Evolutionary conservation across 2,797 vertebrate genomes (phyloP).

Genomic region (Catharus ustulatus): DNA sequence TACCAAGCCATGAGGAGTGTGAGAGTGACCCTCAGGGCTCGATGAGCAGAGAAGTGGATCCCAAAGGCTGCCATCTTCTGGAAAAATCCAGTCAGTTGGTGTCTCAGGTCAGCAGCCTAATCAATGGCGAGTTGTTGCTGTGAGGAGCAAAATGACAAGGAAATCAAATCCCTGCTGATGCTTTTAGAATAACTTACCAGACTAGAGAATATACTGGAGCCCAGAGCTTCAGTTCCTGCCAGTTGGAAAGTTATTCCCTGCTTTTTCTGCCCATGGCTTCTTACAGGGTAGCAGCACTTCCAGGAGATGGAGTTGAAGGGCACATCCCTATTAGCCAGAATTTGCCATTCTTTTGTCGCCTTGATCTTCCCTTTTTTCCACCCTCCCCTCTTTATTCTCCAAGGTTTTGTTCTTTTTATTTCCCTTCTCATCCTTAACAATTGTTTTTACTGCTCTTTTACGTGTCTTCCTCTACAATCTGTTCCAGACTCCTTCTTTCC

Average conservation of each 20-base stretch:
- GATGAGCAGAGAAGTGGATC: background rate
- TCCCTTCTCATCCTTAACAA: background rate
- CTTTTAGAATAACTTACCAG: background rate
- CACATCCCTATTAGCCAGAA: background rate
- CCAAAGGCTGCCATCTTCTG: conserved; percentile 73
- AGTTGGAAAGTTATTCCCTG: background rate
- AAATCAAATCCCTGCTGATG: background rate
- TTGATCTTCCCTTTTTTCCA: background rate
- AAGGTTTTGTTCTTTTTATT: background rate
- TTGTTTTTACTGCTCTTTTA: background rate
- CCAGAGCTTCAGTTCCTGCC: background rate
- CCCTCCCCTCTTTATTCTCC: background rate
- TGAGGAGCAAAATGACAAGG: background rate
- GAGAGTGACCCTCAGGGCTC: no score
- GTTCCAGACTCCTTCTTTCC: background rate
- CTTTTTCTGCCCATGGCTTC: background rate
- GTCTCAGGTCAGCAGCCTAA: conserved; percentile 84
- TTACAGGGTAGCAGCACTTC: background rate
- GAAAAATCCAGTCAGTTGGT: conserved; percentile 84
- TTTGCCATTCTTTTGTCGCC: background rate
- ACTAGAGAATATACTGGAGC: background rate
- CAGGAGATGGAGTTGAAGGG: background rate
- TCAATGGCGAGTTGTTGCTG: conserved; percentile 78
- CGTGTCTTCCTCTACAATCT: background rate
- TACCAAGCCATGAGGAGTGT: no score